A percentile compares a stretch with the other conserved stretches of the same genome.
These are phyloP conservation scores for Neotoma lepida DNA, from an alignment of 2,113 vertebrate genomes.

Conservation along the genomic window DNA sequence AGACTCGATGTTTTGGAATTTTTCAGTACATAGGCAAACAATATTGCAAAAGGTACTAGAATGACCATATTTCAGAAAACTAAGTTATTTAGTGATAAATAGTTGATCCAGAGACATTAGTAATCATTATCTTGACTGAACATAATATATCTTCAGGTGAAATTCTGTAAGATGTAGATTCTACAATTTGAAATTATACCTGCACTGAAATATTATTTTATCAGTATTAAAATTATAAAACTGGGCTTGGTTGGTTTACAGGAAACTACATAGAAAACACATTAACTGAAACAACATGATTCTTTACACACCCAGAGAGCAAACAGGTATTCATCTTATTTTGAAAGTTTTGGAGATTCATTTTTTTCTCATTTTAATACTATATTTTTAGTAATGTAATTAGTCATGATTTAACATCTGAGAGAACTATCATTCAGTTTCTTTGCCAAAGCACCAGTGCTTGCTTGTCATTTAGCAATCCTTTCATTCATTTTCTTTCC, in stretches of 20 bases:
- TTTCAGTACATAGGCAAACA: too few relatives aligned
- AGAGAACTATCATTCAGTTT: slow-evolving; percentile 27
- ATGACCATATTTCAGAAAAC: background rate
- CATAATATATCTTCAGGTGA: background rate
- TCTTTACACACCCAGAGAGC: background rate
- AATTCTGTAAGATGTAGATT: background rate
- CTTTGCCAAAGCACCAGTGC: background rate
- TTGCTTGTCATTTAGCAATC: slow-evolving; percentile 1
- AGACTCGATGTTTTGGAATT: background rate
- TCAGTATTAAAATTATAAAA: background rate
- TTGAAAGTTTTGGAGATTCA: background rate
- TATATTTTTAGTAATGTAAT: slow-evolving; percentile 11
- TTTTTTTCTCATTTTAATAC: background rate
- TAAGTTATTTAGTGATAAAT: background rate
- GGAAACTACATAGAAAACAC: background rate
- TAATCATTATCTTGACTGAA: background rate
- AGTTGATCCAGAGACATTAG: background rate
- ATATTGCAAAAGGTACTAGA: background rate
- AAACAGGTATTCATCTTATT: background rate
- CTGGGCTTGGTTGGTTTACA: background rate
- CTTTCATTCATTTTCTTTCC: background rate
- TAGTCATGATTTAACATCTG: background rate
- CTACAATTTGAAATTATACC: background rate
- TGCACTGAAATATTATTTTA: background rate
- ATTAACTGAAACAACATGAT: background rate